Base-by-base conservation (phyloP, 1,140 invertebrate species). In the Coenobita brevimanus region DNA sequence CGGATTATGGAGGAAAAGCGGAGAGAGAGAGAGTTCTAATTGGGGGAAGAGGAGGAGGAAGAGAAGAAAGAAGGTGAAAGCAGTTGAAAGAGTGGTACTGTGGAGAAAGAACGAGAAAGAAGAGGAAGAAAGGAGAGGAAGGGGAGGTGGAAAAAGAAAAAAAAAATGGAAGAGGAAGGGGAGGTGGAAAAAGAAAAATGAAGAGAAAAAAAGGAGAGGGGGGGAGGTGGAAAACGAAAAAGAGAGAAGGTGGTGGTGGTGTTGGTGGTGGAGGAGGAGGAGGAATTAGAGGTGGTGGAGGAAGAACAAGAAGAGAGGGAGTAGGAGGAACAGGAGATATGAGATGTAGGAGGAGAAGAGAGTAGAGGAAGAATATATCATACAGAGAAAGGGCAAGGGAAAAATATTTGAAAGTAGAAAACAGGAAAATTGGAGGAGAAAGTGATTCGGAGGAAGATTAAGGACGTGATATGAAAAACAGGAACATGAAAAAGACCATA, bases 281-380 rank as follows among this genome's bases (percentile, higher is more conserved):
- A 38, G 41, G 30, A 38, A 33, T 38, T 71, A n/a, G 4, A 38
- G 41, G 36, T 30, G 24, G n/a, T 10, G n/a, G 10, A 33, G n/a
- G 30, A 71, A 38, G 21, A 38, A 71, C 33, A 71, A 38, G 41
- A 38, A 71, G 67, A 71, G 67, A 71, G 67, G 41, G 67, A 71
- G 67, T 38, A 38, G 41, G 67, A 71, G 67, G 41, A 38, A 71
- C 33, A 71, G 67, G 41, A 38, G 41, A 38, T 38, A 38, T 38
- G 67, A 71, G 67, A 71, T 30, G 41, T 30, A 71, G 67, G 41
- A 38, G 41, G 67, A 71, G 67, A 71, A 38, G 41, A 38, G 41
- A 38, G 41, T 30, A 71, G 33, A 36, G 33, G 41, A n/a, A n/a
- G n/a, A n/a, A n/a, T n/a, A n/a, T 17, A n/a, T 24, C 27, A 24